Conservation (phyloP, 2,113 vertebrate species). For the Pygoscelis antarcticus region DNA sequence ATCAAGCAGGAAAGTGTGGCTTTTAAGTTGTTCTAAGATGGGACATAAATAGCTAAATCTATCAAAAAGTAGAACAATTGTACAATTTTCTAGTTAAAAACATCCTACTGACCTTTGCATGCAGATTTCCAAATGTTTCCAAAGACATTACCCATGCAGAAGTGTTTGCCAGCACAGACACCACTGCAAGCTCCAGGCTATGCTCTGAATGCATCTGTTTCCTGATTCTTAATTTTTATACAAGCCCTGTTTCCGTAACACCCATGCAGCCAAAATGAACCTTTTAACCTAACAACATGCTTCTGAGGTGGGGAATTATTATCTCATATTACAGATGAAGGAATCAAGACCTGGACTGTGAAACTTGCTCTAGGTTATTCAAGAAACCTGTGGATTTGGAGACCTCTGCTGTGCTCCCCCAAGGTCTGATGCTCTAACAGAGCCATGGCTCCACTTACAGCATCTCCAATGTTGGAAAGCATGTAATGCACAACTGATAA, state of each 20-base stretch:
- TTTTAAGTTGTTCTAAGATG: neutral
- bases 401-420: neutral
- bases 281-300: neutral
- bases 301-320: neutral
- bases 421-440: neutral
- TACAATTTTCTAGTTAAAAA: neutral
- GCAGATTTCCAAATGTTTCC: neutral
- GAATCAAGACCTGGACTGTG: neutral
- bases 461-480: neutral
- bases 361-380: neutral
- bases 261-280: neutral
- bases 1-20: neutral
- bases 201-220: neutral
- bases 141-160: neutral
- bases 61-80: neutral
- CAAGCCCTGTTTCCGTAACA: accelerated
- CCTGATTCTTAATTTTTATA: neutral
- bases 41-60: neutral
- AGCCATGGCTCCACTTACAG: neutral
- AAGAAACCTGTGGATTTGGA: neutral
- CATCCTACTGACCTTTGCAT: neutral
- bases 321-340: neutral
- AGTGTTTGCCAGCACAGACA: neutral
- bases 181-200: neutral
- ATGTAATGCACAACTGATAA: neutral